phyloP scores from a whole-genome alignment of 30 jellyfish, hydroid and myxozoan genomes.

The Sanderia malayensis region DNA sequence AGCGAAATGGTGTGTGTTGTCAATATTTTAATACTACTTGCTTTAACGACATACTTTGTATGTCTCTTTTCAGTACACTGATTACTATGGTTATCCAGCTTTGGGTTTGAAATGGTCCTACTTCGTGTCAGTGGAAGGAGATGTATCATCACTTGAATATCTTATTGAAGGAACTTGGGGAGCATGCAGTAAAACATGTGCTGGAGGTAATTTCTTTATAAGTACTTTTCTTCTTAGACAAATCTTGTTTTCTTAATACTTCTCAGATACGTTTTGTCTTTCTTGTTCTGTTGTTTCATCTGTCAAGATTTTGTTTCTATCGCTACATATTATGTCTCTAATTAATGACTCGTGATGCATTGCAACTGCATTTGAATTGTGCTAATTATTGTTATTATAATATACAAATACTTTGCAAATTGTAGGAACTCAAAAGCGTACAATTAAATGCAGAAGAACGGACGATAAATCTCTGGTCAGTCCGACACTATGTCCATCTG shows the following conservation, averaged over 20 bases:
- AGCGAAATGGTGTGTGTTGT: background rate
- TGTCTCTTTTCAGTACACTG: background rate
- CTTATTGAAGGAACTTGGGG: conserved; percentile 41
- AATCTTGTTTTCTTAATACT: background rate
- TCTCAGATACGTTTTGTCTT: background rate
- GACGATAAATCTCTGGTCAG: conserved; percentile 67
- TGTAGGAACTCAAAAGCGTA: conserved; percentile 66
- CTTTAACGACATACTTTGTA: background rate
- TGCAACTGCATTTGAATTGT: background rate
- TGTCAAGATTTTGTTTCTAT: background rate
- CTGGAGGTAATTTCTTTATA: conserved; percentile 61
- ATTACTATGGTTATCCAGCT: conserved; percentile 5
- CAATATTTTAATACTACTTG: background rate
- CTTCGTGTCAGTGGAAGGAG: conserved; percentile 13
- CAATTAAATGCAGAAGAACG: conserved; percentile 49
- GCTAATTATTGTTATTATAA: background rate
- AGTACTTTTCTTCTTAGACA: background rate
- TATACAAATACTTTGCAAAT: background rate
- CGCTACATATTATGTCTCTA: background rate
- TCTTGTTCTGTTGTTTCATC: background rate
- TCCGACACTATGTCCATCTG: conserved; percentile 24
- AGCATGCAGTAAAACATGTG: conserved; percentile 71
- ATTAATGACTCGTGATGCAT: background rate
- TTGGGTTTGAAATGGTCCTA: conserved; percentile 34
- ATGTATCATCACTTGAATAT: conserved; percentile 8